Conservation (phyloP, 2,797 vertebrate genomes). For the Darevskia nairensis region DNA sequence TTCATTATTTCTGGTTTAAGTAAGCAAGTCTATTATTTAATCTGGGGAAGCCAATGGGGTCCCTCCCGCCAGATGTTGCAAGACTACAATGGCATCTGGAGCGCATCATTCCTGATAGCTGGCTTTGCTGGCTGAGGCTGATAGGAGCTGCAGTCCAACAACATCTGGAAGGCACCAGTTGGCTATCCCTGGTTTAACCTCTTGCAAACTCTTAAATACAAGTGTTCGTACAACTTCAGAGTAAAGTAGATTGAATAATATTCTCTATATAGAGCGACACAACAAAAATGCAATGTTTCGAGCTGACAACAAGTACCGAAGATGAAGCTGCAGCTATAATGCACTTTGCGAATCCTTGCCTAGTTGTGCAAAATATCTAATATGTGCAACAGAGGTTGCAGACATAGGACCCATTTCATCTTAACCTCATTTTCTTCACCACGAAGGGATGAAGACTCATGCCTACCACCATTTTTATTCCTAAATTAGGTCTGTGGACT, state of each 20-base stretch:
- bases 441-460: neutral
- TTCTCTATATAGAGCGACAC: neutral
- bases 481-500: neutral
- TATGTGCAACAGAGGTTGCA: neutral
- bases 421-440: neutral
- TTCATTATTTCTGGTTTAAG: neutral
- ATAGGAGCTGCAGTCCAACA: too few species aligned
- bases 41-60: too few species aligned
- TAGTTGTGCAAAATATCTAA: neutral
- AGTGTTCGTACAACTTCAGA: neutral
- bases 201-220: neutral
- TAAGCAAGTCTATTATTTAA: too few species aligned
- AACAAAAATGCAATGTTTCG: neutral
- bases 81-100: too few species aligned
- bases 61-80: too few species aligned
- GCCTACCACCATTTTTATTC: neutral
- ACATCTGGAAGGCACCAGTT: too few species aligned
- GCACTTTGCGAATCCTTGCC: neutral
- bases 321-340: neutral
- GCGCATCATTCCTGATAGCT: too few species aligned
- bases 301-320: neutral
- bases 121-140: too few species aligned
- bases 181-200: neutral
- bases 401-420: neutral
- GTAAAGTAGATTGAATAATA: neutral